Evolutionary conservation across 2,888 invertebrate genomes (phyloP).

Genomic region (Tridacna gigas): DNA sequence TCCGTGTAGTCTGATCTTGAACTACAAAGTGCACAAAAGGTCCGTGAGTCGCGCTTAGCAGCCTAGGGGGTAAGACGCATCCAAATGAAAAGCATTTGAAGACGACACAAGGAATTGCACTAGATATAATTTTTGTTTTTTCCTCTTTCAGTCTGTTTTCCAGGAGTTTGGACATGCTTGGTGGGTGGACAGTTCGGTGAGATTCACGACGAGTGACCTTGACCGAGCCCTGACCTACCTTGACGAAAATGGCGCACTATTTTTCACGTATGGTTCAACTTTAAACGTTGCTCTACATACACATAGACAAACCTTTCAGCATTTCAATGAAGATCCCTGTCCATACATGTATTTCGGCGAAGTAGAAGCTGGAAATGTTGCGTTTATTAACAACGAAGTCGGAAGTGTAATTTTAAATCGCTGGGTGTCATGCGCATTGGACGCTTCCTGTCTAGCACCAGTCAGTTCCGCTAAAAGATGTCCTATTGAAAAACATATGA

Average conservation of each 20-base stretch:
- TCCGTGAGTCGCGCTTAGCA: no score
- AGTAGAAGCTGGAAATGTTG: conserved; percentile 43
- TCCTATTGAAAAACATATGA: background rate
- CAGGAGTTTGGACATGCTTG: conserved; percentile 46
- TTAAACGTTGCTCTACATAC: conserved; percentile 41
- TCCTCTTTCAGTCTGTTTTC: conserved; percentile 28
- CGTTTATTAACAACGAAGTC: conserved; percentile 25
- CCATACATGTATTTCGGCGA: conserved; percentile 34
- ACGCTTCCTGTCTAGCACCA: conserved; percentile 37
- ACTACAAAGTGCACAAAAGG: no score
- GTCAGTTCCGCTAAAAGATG: background rate
- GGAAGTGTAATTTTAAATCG: conserved; percentile 25
- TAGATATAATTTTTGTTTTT: background rate
- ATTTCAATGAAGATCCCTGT: conserved; percentile 50
- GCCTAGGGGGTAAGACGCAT: no score
- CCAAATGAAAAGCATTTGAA: no score
- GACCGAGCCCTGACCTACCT: conserved; percentile 30
- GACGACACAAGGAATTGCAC: background rate
- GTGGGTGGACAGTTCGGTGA: conserved; percentile 43
- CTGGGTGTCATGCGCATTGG: conserved; percentile 43
- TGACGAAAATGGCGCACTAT: conserved; percentile 33
- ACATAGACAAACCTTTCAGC: conserved; percentile 24
- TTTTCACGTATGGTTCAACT: conserved; percentile 36
- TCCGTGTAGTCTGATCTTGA: no score
- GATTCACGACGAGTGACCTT: conserved; percentile 33